Conservation (phyloP, 2,113 vertebrate species). For the Amazona vittata region DNA sequence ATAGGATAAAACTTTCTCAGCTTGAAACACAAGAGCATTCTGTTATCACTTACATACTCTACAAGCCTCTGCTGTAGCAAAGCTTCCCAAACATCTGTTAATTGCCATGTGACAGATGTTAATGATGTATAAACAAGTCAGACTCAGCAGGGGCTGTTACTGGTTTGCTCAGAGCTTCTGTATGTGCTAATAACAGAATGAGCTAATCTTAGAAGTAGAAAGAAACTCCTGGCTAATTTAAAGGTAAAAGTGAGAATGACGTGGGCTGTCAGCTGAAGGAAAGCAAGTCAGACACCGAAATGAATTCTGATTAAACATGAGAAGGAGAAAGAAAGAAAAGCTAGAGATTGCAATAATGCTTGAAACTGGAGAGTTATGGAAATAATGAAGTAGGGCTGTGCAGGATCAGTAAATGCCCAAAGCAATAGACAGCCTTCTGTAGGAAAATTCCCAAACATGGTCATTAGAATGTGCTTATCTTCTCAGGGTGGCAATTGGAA, state of each 20-base stretch:
- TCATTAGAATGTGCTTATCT: neutral
- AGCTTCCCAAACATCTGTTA: constrained; percentile 58
- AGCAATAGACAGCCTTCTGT: neutral
- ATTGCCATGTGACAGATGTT: constrained; percentile 59
- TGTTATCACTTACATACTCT: neutral
- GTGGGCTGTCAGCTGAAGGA: neutral
- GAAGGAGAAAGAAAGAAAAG: neutral
- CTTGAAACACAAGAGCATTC: neutral
- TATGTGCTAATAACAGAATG: constrained; percentile 1
- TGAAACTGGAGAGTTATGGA: neutral
- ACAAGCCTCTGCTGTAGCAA: constrained; percentile 7
- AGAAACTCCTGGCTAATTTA: constrained; percentile 24
- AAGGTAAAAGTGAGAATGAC: neutral
- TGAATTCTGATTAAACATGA: neutral
- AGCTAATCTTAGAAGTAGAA: constrained; percentile 27
- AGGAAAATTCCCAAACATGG: neutral
- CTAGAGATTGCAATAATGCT: neutral
- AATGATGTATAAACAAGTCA: constrained; percentile 53
- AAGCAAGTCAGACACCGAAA: neutral
- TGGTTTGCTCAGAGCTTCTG: constrained; percentile 32
- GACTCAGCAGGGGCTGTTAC: neutral
- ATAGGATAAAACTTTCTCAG: neutral
- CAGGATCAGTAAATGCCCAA: neutral
- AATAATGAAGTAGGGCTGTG: neutral
- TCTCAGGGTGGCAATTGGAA: neutral